Evolutionary conservation across 2,888 invertebrate species (phyloP), one percentile per base, ranked within the genome.

Genomic region (Dynastes grantii): DNA sequence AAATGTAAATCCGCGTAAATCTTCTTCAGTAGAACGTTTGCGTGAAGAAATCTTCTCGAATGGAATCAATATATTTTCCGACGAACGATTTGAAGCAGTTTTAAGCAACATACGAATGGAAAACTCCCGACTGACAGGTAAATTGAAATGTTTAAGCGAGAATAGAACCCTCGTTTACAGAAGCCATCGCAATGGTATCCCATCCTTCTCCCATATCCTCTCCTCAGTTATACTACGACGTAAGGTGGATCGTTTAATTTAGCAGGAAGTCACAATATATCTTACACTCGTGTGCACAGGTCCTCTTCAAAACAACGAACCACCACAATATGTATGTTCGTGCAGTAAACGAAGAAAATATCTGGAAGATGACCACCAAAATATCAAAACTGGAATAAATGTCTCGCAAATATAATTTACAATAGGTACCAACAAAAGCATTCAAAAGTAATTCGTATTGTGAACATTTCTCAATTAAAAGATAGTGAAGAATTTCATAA

Each of bases 221-320:
- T 45, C 45, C 45, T 45, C 45, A 11, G 45, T 45, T n/a, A 29
- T 64, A 55, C 11, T n/a, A 22, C 1, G n/a, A 53, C 37, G 55
- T 76, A 76, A 67, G 75, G 67, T 76, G 8, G 49, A 37, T 37
- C 22, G 49, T 77, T 51, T 71, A 77, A 77, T 77, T 77, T 71
- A 63, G 71, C 71, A 77, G 71, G 71, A 77, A 77, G 71, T 77
- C 63, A 22, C 58, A 61, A 73, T 73, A 61, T 73, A 73, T 68
- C 67, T 68, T 68, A 45, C 16, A 49, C 11, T 53, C 49, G 16
- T 45, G 49, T 29, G 29, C 67, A 51, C 67, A 49, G 49, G 67
- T 45, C 11, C 27, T 49, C 22, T 29, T 16, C 22, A 49, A 68
- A 49, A 68, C 22, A 49, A 64, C 64, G 29, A 64, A 37, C 37